Evolutionary conservation across 2,888 invertebrate genomes (phyloP).

Genomic region (Nineta flava): DNA sequence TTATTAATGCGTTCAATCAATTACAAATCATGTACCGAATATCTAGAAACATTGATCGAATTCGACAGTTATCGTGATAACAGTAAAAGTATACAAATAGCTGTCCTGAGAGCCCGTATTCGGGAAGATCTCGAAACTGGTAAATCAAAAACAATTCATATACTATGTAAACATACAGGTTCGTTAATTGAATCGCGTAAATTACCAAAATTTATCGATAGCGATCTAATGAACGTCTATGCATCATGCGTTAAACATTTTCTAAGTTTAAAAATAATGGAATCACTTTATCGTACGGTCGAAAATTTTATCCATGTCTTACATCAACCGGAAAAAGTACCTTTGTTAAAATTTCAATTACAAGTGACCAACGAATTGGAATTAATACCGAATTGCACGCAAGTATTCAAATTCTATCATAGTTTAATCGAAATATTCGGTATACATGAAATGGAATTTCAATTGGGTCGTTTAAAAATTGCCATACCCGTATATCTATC

Average conservation of each 20-base stretch:
- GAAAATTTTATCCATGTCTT: constrained; percentile 41
- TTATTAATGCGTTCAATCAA: constrained; percentile 44
- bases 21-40: constrained; percentile 31
- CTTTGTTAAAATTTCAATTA: constrained; percentile 42
- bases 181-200: constrained; percentile 3
- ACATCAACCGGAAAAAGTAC: constrained; percentile 34
- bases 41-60: constrained; percentile 38
- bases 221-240: constrained; percentile 7
- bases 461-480: constrained; percentile 17
- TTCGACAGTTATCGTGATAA: constrained; percentile 29
- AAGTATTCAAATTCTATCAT: constrained; percentile 38
- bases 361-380: constrained; percentile 36
- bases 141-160: constrained; percentile 12
- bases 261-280: constrained; percentile 44
- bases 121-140: constrained; percentile 29
- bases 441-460: constrained; percentile 15
- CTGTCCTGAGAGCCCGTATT: constrained; percentile 24
- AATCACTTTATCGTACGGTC: constrained; percentile 49
- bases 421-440: constrained; percentile 33
- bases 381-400: constrained; percentile 40
- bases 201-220: constrained; percentile 8
- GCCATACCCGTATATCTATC: constrained; percentile 20
- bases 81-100: constrained; percentile 27
- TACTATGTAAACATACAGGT: not conserved
- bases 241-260: constrained; percentile 23